Conservation (phyloP, 2,888 invertebrate species). For the Dasysyrphus tricinctus region DNA sequence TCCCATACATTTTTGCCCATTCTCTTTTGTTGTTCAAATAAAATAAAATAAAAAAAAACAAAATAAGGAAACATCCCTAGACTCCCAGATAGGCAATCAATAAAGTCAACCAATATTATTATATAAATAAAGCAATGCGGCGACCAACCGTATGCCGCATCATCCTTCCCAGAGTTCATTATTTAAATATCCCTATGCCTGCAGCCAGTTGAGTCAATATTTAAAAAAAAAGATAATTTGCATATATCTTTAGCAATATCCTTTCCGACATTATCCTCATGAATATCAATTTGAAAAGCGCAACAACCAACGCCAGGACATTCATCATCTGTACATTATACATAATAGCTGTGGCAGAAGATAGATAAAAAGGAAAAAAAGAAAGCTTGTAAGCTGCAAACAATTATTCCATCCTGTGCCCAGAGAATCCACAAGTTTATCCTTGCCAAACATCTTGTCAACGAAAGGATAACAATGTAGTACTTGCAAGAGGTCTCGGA, state of each 20-base stretch:
- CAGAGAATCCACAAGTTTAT: constrained; percentile 46
- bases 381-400: constrained; percentile 44
- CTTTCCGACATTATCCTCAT: constrained; percentile 60
- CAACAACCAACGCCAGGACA: constrained; percentile 57
- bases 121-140: background rate
- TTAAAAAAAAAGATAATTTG: constrained; percentile 29
- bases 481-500: constrained; percentile 10
- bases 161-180: constrained; percentile 38
- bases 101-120: constrained; percentile 13
- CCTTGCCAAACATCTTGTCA: constrained; percentile 57
- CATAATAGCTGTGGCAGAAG: background rate
- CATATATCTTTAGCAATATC: constrained; percentile 36
- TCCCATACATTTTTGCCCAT: too few relatives aligned
- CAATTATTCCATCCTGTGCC: constrained; percentile 38
- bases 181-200: constrained; percentile 35
- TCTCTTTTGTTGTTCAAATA: background rate
- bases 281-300: constrained; percentile 69
- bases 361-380: background rate
- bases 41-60: background rate
- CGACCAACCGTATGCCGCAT: constrained; percentile 42
- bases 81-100: constrained; percentile 10
- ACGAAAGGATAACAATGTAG: constrained; percentile 55
- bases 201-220: constrained; percentile 19
- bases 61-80: background rate
- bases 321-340: constrained; percentile 43